These are phyloP conservation scores for Aphidoletes aphidimyza DNA, from an alignment of 2,888 invertebrate genomes.

Conservation along the genomic window DNA sequence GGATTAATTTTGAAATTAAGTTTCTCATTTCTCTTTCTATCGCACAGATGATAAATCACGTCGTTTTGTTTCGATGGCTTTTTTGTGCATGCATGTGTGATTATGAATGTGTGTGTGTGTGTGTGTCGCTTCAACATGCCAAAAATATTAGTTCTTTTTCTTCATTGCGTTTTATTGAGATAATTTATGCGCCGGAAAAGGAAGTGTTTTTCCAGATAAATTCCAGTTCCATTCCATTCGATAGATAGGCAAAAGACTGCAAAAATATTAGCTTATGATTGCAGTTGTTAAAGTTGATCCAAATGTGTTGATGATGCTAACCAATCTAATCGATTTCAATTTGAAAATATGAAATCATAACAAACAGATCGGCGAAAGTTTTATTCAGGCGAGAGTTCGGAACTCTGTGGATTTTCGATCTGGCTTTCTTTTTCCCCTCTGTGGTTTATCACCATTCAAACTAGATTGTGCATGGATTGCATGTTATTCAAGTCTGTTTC, in stretches of 20 bases:
- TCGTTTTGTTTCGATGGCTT: background rate
- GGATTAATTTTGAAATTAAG: conserved; percentile 9
- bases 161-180: background rate
- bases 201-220: background rate
- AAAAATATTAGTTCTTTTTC: conserved; percentile 19
- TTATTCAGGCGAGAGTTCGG: background rate
- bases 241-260: too few species aligned
- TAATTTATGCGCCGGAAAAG: conserved; percentile 26
- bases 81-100: background rate
- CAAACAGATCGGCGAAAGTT: background rate
- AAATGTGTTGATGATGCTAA: background rate
- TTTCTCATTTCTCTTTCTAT: background rate
- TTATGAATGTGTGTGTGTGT: background rate
- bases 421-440: background rate
- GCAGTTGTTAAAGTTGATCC: background rate
- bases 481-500: background rate
- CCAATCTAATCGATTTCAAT: conserved; percentile 27
- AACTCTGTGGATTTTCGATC: background rate
- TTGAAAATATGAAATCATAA: background rate
- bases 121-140: background rate
- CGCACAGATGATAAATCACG: background rate
- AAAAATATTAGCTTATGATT: background rate
- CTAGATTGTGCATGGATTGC: background rate
- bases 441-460: background rate
- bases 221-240: background rate